phyloP scores from a whole-genome alignment of 2,113 vertebrate genomes.

The Gymnogyps californianus region DNA sequence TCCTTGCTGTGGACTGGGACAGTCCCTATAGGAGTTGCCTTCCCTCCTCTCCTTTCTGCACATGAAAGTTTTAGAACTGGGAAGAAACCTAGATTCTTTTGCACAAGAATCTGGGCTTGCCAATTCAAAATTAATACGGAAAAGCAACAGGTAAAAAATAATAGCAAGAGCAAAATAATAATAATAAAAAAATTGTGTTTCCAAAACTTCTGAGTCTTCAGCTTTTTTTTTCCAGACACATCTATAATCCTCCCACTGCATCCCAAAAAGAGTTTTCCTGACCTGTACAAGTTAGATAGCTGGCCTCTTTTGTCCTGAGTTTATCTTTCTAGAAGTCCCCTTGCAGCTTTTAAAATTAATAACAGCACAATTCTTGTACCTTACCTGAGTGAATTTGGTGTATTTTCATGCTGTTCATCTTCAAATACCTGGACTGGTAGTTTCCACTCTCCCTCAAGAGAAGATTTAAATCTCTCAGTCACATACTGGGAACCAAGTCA shows the following conservation, averaged over 20 bases:
- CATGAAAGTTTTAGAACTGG: background rate
- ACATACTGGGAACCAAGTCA: background rate
- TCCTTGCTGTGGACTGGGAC: accelerated
- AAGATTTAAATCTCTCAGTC: conserved; percentile 39
- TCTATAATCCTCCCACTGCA: background rate
- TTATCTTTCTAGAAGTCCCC: background rate
- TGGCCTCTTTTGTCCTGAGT: conserved; percentile 20
- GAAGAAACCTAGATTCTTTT: background rate
- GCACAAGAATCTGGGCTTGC: background rate
- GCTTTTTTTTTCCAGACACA: background rate
- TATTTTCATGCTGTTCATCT: conserved; percentile 31
- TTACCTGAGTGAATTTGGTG: background rate
- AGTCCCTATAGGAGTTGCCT: background rate
- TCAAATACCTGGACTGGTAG: background rate
- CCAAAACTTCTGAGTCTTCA: background rate
- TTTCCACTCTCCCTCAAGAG: background rate
- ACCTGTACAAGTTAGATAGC: conserved; percentile 17
- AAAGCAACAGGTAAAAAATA: background rate
- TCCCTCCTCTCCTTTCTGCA: background rate
- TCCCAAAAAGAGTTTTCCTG: background rate
- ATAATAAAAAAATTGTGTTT: background rate
- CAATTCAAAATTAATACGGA: background rate
- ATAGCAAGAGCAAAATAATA: background rate
- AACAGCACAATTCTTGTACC: background rate
- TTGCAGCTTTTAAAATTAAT: conserved; percentile 29